Evolutionary conservation across 2,888 invertebrate species (phyloP).

Genomic region (Megaustenia siamemsis): DNA sequence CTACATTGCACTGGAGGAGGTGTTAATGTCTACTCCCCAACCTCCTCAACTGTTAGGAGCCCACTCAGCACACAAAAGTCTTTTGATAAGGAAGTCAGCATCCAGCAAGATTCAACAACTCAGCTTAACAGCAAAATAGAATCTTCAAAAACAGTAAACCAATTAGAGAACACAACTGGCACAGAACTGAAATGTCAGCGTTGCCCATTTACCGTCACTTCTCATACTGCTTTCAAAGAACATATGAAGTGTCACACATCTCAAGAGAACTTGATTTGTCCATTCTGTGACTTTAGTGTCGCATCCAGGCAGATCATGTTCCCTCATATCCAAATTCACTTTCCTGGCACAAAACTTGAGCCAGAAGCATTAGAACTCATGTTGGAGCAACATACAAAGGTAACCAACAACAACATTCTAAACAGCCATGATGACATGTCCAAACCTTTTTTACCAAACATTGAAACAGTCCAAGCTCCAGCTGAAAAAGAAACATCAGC

Average conservation of each 20-base stretch:
- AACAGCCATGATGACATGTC: conserved; percentile 49
- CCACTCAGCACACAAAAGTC: neutral
- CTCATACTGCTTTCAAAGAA: conserved; percentile 64
- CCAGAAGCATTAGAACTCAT: conserved; percentile 55
- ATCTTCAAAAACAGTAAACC: conserved; percentile 63
- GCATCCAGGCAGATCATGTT: conserved; percentile 62
- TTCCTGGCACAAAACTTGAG: conserved; percentile 63
- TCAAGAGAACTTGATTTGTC: conserved; percentile 64
- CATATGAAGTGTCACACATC: conserved; percentile 68
- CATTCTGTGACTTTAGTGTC: conserved; percentile 74
- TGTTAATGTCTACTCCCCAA: neutral
- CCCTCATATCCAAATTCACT: conserved; percentile 71
- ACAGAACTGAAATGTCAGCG: conserved; percentile 71
- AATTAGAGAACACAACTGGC: conserved; percentile 51
- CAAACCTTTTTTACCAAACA: conserved; percentile 41
- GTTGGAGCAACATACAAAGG: conserved; percentile 44
- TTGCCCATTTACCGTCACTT: conserved; percentile 71
- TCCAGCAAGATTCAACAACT: neutral
- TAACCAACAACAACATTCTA: conserved; percentile 43
- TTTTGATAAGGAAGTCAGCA: neutral
- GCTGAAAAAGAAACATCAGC: conserved; percentile 13
- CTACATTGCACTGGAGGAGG: conserved; percentile 58
- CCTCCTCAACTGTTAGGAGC: conserved; percentile 6
- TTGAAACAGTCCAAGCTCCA: conserved; percentile 39
- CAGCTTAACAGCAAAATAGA: conserved; percentile 53